Conservation (phyloP, 2,888 invertebrate species). For the Lydus trimaculatus region DNA sequence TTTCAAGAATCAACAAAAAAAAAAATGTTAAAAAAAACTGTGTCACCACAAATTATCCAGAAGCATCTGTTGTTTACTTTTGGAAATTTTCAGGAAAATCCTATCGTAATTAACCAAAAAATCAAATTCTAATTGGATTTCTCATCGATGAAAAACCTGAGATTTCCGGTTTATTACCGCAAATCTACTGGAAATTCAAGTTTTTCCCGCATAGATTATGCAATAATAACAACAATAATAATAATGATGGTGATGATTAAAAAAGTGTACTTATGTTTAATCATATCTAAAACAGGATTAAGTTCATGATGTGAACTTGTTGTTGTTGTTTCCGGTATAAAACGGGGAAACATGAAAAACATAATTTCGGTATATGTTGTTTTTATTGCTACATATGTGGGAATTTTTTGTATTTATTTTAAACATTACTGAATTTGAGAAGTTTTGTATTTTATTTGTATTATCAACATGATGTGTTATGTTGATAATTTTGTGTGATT, state of each 20-base stretch:
- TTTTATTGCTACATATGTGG: neutral
- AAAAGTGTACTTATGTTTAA: neutral
- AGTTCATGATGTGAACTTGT: neutral
- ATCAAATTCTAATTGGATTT: neutral
- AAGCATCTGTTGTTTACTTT: neutral
- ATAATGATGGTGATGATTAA: neutral
- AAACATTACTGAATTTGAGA: no score
- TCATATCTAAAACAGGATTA: neutral
- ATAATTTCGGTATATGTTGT: neutral
- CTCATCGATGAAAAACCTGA: no score
- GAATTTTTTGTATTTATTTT: neutral
- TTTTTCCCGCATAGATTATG: neutral
- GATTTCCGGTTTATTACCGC: slow-evolving; percentile 4
- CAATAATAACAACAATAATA: no score
- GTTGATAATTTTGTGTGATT: no score
- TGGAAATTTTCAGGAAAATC: neutral
- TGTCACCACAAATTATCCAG: neutral
- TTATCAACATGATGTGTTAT: no score
- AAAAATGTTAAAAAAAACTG: neutral
- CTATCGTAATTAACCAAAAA: neutral
- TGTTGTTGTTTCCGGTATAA: neutral
- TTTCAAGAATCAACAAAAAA: neutral
- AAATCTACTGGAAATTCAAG: neutral
- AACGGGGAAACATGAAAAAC: neutral
- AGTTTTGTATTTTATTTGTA: no score